Base-by-base conservation (phyloP, 2,113 vertebrate genomes). In the Hassar affinis region DNA sequence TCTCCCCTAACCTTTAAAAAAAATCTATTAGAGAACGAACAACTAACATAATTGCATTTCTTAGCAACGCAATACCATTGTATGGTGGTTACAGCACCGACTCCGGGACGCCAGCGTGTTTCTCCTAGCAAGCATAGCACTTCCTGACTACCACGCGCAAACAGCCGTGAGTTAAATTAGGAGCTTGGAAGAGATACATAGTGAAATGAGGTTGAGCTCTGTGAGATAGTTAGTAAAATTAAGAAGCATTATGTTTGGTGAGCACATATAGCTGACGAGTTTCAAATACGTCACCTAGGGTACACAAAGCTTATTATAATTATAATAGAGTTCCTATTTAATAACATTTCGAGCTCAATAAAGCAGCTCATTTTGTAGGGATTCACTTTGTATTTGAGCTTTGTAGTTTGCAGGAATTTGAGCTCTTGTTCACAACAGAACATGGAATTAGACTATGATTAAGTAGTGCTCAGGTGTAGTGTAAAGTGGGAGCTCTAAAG, bases 161-260 rank as follows among this genome's bases (percentile, higher is more conserved):
- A 69, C 52, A 69, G 17, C 2, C 59, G 54, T 66, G 49, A 78
- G 42, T 59, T 71, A 72, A 79, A 79, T 61, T 25, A 61, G 17
- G 66, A 79, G 72, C 77, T 51, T 45, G 54, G 10, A 1, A 18
- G 76, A 72, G 77, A 79, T 84, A 84, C 54, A 47, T 42, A 71
- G 76, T 84, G 8, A 84, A 84, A 84, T 79, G 6, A 79, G 76
- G 35, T 69, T 30, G 12, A 72, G 66, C 42, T 35, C 25, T 20
- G 20, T 45, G 49, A 80, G 54, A 79, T 84, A 71, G 64, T 59
- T 72, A 79, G 64, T 79, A 79, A 79, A 79, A 84, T 79, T 22
- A 72, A 42, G 35, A 49, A 33, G 62, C 22, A 38, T 84, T 54
- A 1, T 71, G 66, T 79, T 59, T 82, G 72, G 61, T 69, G 33